A percentile compares a stretch with the other conserved stretches of the same genome.
These are phyloP conservation scores for Sipunculus nudus DNA, from an alignment of 2,888 invertebrate genomes.

Conservation along the genomic window DNA sequence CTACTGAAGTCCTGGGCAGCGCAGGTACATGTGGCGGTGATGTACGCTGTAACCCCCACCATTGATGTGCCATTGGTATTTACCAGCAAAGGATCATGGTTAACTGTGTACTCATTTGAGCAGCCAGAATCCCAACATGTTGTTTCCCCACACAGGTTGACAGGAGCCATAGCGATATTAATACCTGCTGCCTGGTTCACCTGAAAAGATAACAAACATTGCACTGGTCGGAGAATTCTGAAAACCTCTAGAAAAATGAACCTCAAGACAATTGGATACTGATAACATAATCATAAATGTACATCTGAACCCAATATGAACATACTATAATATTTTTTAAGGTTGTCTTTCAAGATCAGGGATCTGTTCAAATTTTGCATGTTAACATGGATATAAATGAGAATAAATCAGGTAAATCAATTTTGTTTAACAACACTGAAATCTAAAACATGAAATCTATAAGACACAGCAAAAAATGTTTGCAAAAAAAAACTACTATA, in stretches of 20 bases:
- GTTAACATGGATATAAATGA: too few species aligned
- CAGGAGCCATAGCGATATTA: not conserved
- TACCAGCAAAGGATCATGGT: constrained; percentile 74
- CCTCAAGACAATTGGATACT: constrained; percentile 73
- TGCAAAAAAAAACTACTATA: too few species aligned
- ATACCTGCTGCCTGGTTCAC: not conserved
- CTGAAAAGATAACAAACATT: not conserved
- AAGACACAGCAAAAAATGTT: too few species aligned
- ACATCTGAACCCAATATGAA: too few species aligned
- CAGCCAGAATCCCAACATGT: constrained; percentile 73
- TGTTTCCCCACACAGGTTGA: not conserved
- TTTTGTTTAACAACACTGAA: too few species aligned
- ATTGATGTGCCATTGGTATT: constrained; percentile 96
- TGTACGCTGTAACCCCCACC: constrained; percentile 88
- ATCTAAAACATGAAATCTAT: too few species aligned
- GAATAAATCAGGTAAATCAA: too few species aligned
- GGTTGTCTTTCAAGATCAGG: too few species aligned
- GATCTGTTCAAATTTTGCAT: too few species aligned
- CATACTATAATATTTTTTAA: too few species aligned
- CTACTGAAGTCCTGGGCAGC: not conserved
- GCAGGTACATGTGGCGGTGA: constrained; percentile 7
- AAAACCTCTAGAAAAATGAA: constrained; percentile 38
- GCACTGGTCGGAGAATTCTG: not conserved
- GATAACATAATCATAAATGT: constrained; percentile 97
- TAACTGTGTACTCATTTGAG: constrained; percentile 82